A percentile compares a stretch with the other conserved stretches of the same genome.
Conservation (phyloP, 2,888 invertebrate genomes). For the Spilosoma lubricipeda region DNA sequence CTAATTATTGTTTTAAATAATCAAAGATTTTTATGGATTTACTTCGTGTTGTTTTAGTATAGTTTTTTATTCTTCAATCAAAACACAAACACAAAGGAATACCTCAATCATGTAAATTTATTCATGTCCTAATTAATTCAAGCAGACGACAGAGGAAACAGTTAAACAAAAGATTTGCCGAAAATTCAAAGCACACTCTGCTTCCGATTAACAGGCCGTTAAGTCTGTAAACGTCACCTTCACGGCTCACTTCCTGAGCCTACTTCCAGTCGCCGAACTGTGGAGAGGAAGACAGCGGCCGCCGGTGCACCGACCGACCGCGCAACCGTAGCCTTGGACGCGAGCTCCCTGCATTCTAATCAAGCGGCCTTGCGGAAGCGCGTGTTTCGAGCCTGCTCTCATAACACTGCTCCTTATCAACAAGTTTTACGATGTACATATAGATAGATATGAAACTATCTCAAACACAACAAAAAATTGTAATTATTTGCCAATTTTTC, state of each 20-base stretch:
- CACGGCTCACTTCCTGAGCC: conserved; percentile 77
- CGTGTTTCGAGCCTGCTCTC: conserved; percentile 77
- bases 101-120: conserved; percentile 31
- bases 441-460: conserved; percentile 50
- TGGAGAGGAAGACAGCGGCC: conserved; percentile 77
- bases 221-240: conserved; percentile 79
- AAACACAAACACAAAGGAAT: not conserved
- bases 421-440: conserved; percentile 55
- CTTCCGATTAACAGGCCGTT: conserved; percentile 77
- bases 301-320: conserved; percentile 83
- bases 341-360: conserved; percentile 85
- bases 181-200: conserved; percentile 80
- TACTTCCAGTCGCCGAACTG: conserved; percentile 71
- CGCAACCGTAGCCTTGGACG: conserved; percentile 81
- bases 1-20: conserved; percentile 51
- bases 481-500: not conserved
- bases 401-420: conserved; percentile 77
- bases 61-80: not conserved
- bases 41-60: not conserved
- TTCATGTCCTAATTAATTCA: conserved; percentile 62
- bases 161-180: conserved; percentile 68
- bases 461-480: conserved; percentile 25
- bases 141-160: conserved; percentile 68
- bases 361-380: conserved; percentile 84
- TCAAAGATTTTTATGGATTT: conserved; percentile 15